These are phyloP conservation scores for Achatina immaculata DNA, from an alignment of 1,140 invertebrate genomes.

Conservation along the genomic window DNA sequence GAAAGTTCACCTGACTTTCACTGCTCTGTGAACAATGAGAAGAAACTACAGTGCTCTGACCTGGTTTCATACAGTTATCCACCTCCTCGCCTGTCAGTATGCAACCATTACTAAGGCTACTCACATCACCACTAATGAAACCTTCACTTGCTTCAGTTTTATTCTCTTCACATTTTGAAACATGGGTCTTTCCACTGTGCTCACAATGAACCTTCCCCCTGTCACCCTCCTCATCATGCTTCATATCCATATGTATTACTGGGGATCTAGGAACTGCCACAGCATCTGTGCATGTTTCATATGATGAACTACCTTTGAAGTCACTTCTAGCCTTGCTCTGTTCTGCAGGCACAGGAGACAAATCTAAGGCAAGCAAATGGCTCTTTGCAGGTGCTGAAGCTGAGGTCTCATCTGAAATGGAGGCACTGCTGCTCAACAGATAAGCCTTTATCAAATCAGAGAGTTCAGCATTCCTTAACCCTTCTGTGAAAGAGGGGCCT, in stretches of 20 bases:
- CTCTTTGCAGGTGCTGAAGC: background rate
- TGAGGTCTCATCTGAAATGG: background rate
- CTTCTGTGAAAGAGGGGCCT: background rate
- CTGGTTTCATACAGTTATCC: background rate
- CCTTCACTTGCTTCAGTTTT: background rate
- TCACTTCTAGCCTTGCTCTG: background rate
- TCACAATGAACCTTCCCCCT: background rate
- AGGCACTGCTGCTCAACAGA: background rate
- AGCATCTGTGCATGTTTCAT: no score
- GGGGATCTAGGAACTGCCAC: background rate
- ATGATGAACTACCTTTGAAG: background rate
- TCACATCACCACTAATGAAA: background rate
- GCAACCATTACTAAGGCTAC: background rate
- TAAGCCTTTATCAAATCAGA: conserved; percentile 8
- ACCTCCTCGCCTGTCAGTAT: background rate
- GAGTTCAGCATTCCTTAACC: background rate
- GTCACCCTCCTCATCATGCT: background rate
- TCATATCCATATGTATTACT: background rate
- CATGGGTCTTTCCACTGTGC: background rate
- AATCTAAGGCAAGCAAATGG: background rate
- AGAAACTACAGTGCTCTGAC: background rate
- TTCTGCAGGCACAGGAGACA: background rate
- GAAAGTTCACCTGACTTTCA: background rate
- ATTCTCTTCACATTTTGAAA: background rate
- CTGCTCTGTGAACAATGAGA: background rate